Evolutionary conservation across 2,888 invertebrate genomes (phyloP).

Genomic region (Cremastinae sp.): DNA sequence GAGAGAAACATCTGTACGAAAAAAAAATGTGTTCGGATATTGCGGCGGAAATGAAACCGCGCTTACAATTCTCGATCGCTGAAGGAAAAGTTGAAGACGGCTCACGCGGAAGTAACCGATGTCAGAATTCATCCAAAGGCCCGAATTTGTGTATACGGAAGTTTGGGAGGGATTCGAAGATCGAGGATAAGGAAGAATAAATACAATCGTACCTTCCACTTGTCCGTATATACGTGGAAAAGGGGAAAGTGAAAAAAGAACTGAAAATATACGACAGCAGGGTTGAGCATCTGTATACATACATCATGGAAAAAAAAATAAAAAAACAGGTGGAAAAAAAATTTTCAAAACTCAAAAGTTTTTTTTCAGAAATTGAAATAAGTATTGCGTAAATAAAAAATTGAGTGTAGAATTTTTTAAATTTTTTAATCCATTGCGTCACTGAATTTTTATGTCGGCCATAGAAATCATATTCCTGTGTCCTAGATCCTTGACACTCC

Average conservation of each 20-base stretch:
- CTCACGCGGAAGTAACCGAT: slow-evolving; percentile 3
- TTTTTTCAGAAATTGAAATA: too few relatives aligned
- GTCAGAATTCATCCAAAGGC: neutral
- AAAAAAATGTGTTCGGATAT: neutral
- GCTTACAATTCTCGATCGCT: slow-evolving; percentile 26
- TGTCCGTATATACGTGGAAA: slow-evolving; percentile 4
- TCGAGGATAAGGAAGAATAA: slow-evolving; percentile 7
- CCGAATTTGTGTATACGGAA: neutral
- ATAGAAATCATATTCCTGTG: slow-evolving; percentile 50
- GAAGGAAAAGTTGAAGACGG: slow-evolving; percentile 8
- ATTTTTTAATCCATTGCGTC: slow-evolving; percentile 28
- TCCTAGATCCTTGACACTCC: slow-evolving; percentile 55
- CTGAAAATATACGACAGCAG: too few relatives aligned
- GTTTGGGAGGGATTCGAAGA: neutral
- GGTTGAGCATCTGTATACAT: slow-evolving; percentile 49
- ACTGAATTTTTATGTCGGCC: slow-evolving; percentile 47
- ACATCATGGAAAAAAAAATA: too few relatives aligned
- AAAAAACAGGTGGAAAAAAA: too few relatives aligned
- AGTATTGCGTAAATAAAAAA: too few relatives aligned
- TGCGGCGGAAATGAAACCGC: slow-evolving; percentile 42
- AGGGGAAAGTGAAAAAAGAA: too few relatives aligned
- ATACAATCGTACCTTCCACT: slow-evolving; percentile 11
- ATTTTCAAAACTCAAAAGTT: neutral
- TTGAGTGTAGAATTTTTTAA: neutral
- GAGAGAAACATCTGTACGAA: too few relatives aligned